Conservation (phyloP, 2,113 vertebrate genomes). For the Pristiophorus japonicus region DNA sequence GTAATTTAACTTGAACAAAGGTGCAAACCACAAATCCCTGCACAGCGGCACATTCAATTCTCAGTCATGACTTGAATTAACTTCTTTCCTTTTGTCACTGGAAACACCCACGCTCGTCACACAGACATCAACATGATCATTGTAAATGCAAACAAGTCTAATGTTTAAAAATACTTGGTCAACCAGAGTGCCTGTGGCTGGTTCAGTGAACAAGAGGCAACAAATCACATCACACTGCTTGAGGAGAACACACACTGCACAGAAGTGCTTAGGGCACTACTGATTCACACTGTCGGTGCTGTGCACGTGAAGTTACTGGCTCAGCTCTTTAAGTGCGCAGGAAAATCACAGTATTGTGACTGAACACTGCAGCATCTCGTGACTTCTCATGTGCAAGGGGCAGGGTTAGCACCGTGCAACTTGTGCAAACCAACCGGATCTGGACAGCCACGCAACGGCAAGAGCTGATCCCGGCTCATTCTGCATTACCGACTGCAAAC, state of each 20-base stretch:
- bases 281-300: background rate
- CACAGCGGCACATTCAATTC: no score
- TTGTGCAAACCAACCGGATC: background rate
- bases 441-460: background rate
- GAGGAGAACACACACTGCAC: no score
- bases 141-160: background rate
- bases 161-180: background rate
- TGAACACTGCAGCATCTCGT: background rate
- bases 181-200: no score
- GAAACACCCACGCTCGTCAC: no score
- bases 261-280: background rate
- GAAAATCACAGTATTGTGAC: background rate
- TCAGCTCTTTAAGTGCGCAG: background rate
- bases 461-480: background rate
- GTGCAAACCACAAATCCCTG: background rate
- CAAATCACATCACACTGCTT: no score
- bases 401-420: background rate
- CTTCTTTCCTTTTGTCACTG: background rate
- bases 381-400: background rate
- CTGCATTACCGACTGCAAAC: background rate
- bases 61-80: background rate
- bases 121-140: background rate
- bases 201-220: no score
- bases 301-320: no score
- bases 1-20: background rate